Percentiles rank a stretch among this genome's conserved stretches.
Conservation (phyloP, 23 tunicate genomes). For the Botrylloides violaceus region DNA sequence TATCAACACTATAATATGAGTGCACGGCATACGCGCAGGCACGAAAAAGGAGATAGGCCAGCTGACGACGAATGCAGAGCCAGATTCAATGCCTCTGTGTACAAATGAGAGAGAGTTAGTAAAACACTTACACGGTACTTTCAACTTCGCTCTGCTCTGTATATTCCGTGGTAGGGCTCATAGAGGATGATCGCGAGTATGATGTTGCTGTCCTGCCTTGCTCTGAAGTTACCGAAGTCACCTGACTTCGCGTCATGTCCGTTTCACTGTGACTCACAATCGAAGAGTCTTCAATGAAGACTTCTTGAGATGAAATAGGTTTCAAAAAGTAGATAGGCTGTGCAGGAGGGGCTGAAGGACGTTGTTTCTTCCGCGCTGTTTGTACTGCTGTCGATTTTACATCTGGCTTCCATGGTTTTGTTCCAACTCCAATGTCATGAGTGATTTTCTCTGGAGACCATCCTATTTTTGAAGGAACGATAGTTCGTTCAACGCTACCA, state of each 20-base stretch:
- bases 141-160: slow-evolving; percentile 21
- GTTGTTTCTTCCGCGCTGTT: not conserved
- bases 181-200: slow-evolving; percentile 2
- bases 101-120: too few species aligned
- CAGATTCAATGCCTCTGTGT: too few species aligned
- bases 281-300: slow-evolving; percentile 48
- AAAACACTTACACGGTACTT: slow-evolving; percentile 9
- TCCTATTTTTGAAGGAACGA: not conserved
- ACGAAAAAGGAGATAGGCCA: too few species aligned
- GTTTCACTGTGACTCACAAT: slow-evolving; percentile 23
- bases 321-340: slow-evolving; percentile 34
- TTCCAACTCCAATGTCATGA: slow-evolving; percentile 13
- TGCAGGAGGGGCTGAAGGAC: not conserved
- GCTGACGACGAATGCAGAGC: too few species aligned
- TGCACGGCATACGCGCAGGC: too few species aligned
- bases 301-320: slow-evolving; percentile 49
- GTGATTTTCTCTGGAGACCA: not conserved
- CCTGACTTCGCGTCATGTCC: not conserved
- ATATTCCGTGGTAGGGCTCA: not conserved
- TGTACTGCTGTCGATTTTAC: slow-evolving; percentile 7
- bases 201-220: not conserved
- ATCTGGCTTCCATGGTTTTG: not conserved
- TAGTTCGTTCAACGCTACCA: not conserved
- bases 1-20: too few species aligned
- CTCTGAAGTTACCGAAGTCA: not conserved